Conservation (phyloP, 2,113 vertebrate genomes). For the Aegypius monachus region DNA sequence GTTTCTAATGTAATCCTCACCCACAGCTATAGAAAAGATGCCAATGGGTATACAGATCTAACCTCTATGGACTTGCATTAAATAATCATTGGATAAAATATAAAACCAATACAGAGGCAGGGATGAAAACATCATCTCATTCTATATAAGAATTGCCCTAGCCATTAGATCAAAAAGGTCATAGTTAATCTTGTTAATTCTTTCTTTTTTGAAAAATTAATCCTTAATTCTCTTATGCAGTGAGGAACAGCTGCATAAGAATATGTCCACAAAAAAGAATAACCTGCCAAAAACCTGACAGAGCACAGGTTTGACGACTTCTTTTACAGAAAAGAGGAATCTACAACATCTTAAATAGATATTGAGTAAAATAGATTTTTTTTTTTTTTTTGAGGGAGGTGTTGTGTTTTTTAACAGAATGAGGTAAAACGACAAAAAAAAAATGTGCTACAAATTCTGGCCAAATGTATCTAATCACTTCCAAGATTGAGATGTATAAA, state of each 20-base stretch:
- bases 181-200: background rate
- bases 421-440: background rate
- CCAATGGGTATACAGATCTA: background rate
- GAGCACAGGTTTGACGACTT: background rate
- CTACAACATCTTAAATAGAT: background rate
- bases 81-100: background rate
- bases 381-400: accelerated
- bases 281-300: background rate
- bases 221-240: background rate
- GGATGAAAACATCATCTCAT: background rate
- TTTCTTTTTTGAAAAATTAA: background rate
- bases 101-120: background rate
- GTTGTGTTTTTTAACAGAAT: background rate
- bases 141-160: background rate
- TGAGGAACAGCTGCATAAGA: background rate
- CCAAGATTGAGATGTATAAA: background rate
- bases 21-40: background rate
- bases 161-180: background rate
- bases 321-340: background rate
- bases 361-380: background rate
- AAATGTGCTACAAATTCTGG: background rate
- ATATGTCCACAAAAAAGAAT: background rate
- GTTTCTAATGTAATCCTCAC: background rate
- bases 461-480: background rate
- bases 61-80: background rate